These are phyloP conservation scores for Corythornis leucogaster DNA, from an alignment of 2,797 vertebrate species.

Conservation along the genomic window DNA sequence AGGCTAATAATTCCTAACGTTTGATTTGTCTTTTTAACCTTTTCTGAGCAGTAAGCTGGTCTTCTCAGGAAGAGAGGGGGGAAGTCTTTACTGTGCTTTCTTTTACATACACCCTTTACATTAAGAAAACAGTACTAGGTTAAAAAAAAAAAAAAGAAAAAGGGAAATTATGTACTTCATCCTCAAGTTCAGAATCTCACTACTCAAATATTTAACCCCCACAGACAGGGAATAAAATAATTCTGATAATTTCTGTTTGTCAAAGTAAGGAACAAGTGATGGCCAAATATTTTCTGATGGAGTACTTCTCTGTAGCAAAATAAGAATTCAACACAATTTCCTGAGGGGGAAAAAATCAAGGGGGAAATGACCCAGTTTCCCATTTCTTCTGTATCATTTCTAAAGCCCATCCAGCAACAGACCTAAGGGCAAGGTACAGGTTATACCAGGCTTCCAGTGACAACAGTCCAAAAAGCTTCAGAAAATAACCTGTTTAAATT, in stretches of 20 bases:
- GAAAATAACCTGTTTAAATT: neutral
- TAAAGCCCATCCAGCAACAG: too few relatives aligned
- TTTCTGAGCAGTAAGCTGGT: neutral
- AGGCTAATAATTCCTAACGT: neutral
- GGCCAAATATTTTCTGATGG: neutral
- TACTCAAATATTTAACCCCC: neutral
- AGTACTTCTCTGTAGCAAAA: neutral
- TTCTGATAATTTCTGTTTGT: neutral
- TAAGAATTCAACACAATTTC: neutral
- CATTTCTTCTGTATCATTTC: too few relatives aligned
- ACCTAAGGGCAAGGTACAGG: neutral
- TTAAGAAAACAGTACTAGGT: neutral
- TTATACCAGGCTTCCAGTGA: neutral
- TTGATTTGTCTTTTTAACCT: neutral
- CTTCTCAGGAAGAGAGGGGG: neutral
- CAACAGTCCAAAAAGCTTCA: neutral
- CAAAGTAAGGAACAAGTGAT: neutral
- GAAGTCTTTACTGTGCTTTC: neutral
- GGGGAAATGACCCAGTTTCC: too few relatives aligned
- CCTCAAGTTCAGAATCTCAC: neutral
- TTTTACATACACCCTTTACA: rapidly evolving
- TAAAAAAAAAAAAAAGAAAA: neutral
- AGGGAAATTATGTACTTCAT: neutral
- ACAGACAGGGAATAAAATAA: constrained; percentile 1
- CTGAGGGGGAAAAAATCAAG: too few relatives aligned